These are phyloP conservation scores for Zaprionus inermis DNA, from an alignment of 1,140 invertebrate genomes.

Conservation along the genomic window DNA sequence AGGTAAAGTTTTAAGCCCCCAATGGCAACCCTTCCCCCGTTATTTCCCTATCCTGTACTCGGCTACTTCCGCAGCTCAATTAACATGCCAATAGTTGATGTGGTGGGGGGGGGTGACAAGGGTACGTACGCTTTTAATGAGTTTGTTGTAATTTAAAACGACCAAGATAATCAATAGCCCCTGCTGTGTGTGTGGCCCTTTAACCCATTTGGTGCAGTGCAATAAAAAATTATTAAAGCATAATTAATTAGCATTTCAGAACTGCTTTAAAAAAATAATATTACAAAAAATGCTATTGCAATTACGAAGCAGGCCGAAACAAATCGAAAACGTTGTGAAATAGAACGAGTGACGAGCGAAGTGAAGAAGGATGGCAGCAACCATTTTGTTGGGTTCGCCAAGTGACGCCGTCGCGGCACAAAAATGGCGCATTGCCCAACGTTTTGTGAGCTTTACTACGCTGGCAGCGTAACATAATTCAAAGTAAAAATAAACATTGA, in stretches of 20 bases:
- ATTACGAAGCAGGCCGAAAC: background rate
- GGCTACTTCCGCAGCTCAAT: background rate
- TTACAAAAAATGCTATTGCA: background rate
- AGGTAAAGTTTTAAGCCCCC: conserved; percentile 1
- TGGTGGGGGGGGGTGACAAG: background rate
- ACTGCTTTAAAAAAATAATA: background rate
- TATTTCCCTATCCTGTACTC: background rate
- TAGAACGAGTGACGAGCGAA: background rate
- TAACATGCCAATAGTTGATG: conserved; percentile 32
- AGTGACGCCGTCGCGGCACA: background rate
- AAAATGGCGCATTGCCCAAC: background rate
- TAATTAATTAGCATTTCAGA: conserved; percentile 18
- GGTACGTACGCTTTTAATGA: conserved; percentile 26
- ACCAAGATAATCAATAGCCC: conserved; percentile 17
- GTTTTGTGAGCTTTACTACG: background rate
- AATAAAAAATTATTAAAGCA: conserved; percentile 18
- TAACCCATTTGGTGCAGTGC: conserved; percentile 3
- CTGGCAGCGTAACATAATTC: conserved; percentile 67
- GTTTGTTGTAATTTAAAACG: conserved; percentile 14
- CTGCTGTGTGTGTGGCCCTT: background rate
- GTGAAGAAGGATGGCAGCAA: accelerated
- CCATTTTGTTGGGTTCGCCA: background rate
- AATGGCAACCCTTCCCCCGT: background rate
- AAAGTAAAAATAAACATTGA: conserved; percentile 79
- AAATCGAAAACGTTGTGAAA: background rate